Evolutionary conservation across 2,797 vertebrate genomes (phyloP).

Genomic region (Staurois parvus): DNA sequence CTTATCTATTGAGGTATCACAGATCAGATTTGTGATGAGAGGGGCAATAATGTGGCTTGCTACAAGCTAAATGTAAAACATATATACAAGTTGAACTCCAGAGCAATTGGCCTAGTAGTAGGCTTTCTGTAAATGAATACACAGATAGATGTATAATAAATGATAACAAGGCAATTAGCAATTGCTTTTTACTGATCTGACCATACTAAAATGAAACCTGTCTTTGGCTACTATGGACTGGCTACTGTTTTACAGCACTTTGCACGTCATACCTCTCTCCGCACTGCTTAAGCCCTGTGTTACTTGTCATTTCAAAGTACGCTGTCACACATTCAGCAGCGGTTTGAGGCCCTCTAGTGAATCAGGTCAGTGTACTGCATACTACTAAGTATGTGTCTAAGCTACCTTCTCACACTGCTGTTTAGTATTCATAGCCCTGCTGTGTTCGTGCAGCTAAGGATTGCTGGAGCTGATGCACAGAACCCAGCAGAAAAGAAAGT

Average conservation of each 20-base stretch:
- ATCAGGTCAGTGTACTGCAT: constrained; percentile 80
- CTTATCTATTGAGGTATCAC: too few relatives aligned
- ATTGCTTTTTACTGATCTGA: not conserved
- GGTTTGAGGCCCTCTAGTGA: constrained; percentile 84
- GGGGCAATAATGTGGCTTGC: too few relatives aligned
- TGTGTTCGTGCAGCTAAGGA: not conserved
- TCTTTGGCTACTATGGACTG: not conserved
- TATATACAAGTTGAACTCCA: too few relatives aligned
- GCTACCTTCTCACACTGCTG: constrained; percentile 66
- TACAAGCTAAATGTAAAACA: too few relatives aligned
- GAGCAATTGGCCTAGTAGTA: too few relatives aligned
- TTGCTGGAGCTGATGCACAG: not conserved
- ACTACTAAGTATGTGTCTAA: constrained; percentile 68
- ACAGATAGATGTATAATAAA: too few relatives aligned
- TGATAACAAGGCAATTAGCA: not conserved
- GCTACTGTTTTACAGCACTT: not conserved
- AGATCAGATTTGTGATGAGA: too few relatives aligned
- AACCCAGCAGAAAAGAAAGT: not conserved
- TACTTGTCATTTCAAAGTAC: not conserved
- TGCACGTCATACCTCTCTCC: not conserved
- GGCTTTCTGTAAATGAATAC: too few relatives aligned
- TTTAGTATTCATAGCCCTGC: constrained; percentile 67
- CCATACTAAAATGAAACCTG: too few relatives aligned
- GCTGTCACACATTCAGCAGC: constrained; percentile 67
- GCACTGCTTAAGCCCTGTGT: not conserved